phyloP scores from a whole-genome alignment of 2,888 invertebrate genomes.

The Cantharis flavilabris region DNA sequence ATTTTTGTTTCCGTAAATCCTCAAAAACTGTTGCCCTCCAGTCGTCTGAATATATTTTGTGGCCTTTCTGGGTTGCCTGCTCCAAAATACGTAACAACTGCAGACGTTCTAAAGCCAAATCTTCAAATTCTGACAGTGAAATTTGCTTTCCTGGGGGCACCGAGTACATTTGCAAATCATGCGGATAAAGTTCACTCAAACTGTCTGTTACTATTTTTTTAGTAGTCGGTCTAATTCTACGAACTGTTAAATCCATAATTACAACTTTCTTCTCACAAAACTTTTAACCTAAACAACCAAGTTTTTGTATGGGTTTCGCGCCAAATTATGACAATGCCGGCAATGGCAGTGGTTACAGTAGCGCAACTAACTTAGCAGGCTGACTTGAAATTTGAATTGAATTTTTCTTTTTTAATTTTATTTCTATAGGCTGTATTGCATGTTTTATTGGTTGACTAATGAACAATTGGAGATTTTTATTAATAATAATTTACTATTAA shows the following conservation, averaged over 20 bases:
- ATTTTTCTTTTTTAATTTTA: too few species aligned
- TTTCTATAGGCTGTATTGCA: too few species aligned
- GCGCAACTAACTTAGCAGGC: neutral
- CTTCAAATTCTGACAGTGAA: constrained; percentile 83
- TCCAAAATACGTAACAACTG: constrained; percentile 79
- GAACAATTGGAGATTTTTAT: too few species aligned
- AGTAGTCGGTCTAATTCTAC: constrained; percentile 1
- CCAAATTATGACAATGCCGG: neutral
- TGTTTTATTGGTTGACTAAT: too few species aligned
- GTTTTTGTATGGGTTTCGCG: neutral
- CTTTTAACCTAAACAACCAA: neutral
- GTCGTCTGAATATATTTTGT: constrained; percentile 67
- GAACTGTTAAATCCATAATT: neutral
- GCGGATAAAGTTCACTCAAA: constrained; percentile 66
- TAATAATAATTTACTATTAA: too few species aligned
- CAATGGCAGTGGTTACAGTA: neutral
- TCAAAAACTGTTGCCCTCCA: constrained; percentile 67
- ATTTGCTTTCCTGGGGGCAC: constrained; percentile 75
- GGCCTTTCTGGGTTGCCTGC: constrained; percentile 68
- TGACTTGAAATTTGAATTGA: too few species aligned
- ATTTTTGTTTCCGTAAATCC: constrained; percentile 69
- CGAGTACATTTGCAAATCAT: constrained; percentile 80
- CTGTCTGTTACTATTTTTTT: constrained; percentile 39
- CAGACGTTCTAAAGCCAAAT: constrained; percentile 81
- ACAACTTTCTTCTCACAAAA: neutral